Evolutionary conservation across 1,140 invertebrate genomes (phyloP).

Genomic region (Halotydeus destructor): DNA sequence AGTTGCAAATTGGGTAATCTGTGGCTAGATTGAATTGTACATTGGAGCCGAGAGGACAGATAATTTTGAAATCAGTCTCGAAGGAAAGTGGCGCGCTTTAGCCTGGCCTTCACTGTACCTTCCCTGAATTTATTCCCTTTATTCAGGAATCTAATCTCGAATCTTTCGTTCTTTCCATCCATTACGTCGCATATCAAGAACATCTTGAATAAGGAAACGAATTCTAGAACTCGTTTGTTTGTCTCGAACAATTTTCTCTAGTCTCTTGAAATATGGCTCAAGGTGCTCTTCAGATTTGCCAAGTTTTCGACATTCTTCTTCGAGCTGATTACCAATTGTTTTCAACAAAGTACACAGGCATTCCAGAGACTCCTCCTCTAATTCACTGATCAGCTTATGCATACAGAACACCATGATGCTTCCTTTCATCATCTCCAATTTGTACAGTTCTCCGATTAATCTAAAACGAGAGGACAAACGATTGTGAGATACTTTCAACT

Average conservation of each 20-base stretch:
- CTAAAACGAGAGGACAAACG: constrained; percentile 26
- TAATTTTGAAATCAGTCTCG: too few relatives aligned
- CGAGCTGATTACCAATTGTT: constrained; percentile 21
- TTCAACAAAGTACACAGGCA: constrained; percentile 30
- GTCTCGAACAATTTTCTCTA: constrained; percentile 21
- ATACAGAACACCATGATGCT: constrained; percentile 68
- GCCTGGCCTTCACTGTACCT: too few relatives aligned
- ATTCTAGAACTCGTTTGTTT: constrained; percentile 46
- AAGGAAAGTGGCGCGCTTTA: too few relatives aligned
- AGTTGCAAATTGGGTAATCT: too few relatives aligned
- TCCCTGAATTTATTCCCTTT: too few relatives aligned
- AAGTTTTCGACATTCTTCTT: background rate
- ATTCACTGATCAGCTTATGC: constrained; percentile 37
- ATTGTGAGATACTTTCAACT: too few relatives aligned
- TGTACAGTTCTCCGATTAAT: constrained; percentile 76
- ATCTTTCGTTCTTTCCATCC: constrained; percentile 61
- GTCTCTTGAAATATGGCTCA: too few relatives aligned
- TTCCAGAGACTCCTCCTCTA: constrained; percentile 73
- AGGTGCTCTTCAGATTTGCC: too few relatives aligned
- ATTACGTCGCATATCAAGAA: constrained; percentile 58
- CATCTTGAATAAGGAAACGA: constrained; percentile 85
- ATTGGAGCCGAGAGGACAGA: too few relatives aligned
- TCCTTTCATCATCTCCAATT: constrained; percentile 65
- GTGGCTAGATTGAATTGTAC: too few relatives aligned
- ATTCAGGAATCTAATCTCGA: constrained; percentile 45